These are phyloP conservation scores for Hypena proboscidalis DNA, from an alignment of 2,888 invertebrate species.

Conservation along the genomic window DNA sequence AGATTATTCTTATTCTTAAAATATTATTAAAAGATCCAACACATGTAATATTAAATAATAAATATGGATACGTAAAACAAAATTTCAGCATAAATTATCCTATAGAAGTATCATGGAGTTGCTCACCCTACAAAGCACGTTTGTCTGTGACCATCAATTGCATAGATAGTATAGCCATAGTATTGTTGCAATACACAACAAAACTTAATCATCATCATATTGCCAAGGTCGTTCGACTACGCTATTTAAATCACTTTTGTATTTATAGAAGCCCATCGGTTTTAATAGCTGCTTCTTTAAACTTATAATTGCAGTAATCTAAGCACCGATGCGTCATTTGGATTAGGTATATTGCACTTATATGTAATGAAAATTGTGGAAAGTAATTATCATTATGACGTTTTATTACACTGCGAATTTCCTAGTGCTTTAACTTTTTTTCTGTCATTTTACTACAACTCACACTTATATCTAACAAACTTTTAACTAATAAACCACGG, in stretches of 20 bases:
- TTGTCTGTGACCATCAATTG: slow-evolving; percentile 16
- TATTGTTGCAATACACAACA: slow-evolving; percentile 53
- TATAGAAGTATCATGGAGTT: slow-evolving; percentile 3
- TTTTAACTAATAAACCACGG: neutral
- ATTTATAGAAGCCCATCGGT: slow-evolving; percentile 29
- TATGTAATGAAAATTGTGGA: too few relatives aligned
- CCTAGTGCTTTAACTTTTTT: too few relatives aligned
- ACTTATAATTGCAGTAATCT: slow-evolving; percentile 5
- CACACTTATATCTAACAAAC: too few relatives aligned
- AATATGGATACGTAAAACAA: neutral
- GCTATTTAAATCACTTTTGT: slow-evolving; percentile 55
- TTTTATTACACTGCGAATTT: too few relatives aligned
- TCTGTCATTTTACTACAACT: too few relatives aligned
- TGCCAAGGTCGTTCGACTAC: slow-evolving; percentile 42
- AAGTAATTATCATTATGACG: too few relatives aligned
- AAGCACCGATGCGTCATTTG: too few relatives aligned
- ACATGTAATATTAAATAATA: neutral
- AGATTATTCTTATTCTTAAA: too few relatives aligned
- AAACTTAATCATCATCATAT: slow-evolving; percentile 58
- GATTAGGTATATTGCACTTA: too few relatives aligned
- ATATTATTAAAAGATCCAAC: too few relatives aligned
- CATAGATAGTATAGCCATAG: slow-evolving; percentile 7
- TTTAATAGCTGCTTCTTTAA: slow-evolving; percentile 16
- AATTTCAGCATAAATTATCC: slow-evolving; percentile 18
- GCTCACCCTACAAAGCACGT: slow-evolving; percentile 22